Evolutionary conservation across 1,140 invertebrate species (phyloP).

Genomic region (Camponotus vicinus): DNA sequence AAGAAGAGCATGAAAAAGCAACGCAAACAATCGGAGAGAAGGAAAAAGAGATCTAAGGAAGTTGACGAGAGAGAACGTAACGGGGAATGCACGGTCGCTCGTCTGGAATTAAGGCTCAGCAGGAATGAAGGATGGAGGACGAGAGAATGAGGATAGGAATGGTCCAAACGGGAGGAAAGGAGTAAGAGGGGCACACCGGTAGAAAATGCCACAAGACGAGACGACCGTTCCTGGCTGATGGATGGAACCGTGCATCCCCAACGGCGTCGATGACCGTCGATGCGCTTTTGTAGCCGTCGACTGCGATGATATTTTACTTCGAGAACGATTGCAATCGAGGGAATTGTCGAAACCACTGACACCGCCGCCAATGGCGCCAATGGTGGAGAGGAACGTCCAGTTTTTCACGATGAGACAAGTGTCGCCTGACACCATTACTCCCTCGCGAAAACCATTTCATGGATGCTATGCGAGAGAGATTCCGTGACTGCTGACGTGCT

Average conservation of each 20-base stretch:
- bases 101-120: constrained; percentile 75
- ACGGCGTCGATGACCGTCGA: constrained; percentile 69
- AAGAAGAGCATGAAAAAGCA: constrained; percentile 47
- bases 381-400: constrained; percentile 74
- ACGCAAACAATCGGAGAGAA: neutral
- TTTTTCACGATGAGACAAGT: constrained; percentile 82
- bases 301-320: neutral
- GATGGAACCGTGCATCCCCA: constrained; percentile 75
- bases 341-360: constrained; percentile 15
- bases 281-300: constrained; percentile 19
- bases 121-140: constrained; percentile 74
- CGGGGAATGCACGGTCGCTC: constrained; percentile 69
- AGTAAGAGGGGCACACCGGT: constrained; percentile 63
- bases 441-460: constrained; percentile 77
- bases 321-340: neutral
- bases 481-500: constrained; percentile 61
- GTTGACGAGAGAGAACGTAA: constrained; percentile 66
- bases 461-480: constrained; percentile 60
- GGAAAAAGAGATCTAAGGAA: constrained; percentile 2
- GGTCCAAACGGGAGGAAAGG: constrained; percentile 56
- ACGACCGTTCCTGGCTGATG: constrained; percentile 77
- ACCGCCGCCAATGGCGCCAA: constrained; percentile 67
- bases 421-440: constrained; percentile 78
- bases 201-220: constrained; percentile 80
- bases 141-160: constrained; percentile 76